Conservation (phyloP, 2,888 invertebrate species). For the Cacoxenus indagator region DNA sequence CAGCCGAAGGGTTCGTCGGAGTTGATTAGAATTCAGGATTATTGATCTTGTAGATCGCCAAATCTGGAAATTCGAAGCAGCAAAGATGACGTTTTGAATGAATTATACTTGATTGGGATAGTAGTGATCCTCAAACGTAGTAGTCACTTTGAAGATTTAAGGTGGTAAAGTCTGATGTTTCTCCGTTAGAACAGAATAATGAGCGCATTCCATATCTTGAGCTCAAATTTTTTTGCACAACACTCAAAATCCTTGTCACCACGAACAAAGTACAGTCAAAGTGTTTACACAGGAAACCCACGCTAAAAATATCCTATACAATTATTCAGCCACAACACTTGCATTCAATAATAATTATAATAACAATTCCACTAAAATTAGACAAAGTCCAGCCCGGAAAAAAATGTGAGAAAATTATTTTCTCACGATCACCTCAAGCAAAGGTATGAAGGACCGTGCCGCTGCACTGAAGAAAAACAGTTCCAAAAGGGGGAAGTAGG, state of each 20-base stretch:
- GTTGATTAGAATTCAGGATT: conserved; percentile 48
- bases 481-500: conserved; percentile 67
- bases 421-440: conserved; percentile 61
- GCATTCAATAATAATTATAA: conserved; percentile 53
- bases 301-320: conserved; percentile 7
- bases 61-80: conserved; percentile 16
- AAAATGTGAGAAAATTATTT: conserved; percentile 63
- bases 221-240: too few relatives aligned
- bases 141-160: not conserved
- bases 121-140: not conserved
- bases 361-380: conserved; percentile 56
- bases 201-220: too few relatives aligned
- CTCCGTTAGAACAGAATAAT: too few relatives aligned
- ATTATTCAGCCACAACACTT: conserved; percentile 35
- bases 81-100: conserved; percentile 1
- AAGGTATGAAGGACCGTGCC: conserved; percentile 36
- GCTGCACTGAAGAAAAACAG: conserved; percentile 57
- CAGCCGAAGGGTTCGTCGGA: conserved; percentile 45
- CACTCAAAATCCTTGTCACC: not conserved
- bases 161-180: too few relatives aligned
- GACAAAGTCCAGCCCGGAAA: conserved; percentile 32
- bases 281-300: conserved; percentile 14
- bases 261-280: conserved; percentile 46
- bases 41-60: conserved; percentile 25
- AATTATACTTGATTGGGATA: not conserved